phyloP scores from a whole-genome alignment of 2,888 invertebrate species.

The Galeruca laticollis region DNA sequence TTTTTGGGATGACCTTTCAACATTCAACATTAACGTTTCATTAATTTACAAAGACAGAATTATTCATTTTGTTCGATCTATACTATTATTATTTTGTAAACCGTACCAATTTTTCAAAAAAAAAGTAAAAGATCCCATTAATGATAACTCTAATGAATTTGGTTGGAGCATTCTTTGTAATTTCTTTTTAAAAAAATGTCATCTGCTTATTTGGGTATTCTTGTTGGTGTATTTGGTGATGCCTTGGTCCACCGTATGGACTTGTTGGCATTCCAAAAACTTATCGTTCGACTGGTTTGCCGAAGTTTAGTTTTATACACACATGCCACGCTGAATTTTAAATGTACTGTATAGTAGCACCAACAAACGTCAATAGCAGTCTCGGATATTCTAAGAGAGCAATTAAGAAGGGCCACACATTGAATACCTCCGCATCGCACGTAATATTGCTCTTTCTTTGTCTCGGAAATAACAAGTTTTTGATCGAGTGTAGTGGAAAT shows the following conservation, averaged over 20 bases:
- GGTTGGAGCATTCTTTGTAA: constrained; percentile 17
- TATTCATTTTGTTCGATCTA: too few species aligned
- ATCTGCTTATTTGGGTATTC: constrained; percentile 27
- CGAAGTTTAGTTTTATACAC: constrained; percentile 17
- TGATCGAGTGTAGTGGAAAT: background rate
- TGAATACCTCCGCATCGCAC: constrained; percentile 6
- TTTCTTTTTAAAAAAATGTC: constrained; percentile 23
- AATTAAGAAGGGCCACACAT: constrained; percentile 10
- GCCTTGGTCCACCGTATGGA: constrained; percentile 9
- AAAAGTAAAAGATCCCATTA: background rate
- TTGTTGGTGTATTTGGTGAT: constrained; percentile 32
- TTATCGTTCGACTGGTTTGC: constrained; percentile 21
- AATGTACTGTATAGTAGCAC: constrained; percentile 8
- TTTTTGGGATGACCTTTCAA: too few species aligned
- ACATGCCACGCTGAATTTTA: constrained; percentile 22
- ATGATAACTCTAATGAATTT: constrained; percentile 28
- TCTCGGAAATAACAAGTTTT: constrained; percentile 2
- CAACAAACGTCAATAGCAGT: background rate
- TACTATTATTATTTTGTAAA: background rate
- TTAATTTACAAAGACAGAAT: too few species aligned
- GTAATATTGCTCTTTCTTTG: background rate
- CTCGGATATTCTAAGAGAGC: constrained; percentile 3
- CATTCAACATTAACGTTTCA: too few species aligned
- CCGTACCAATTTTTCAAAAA: background rate
- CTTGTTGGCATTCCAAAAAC: constrained; percentile 24